Evolutionary conservation across 2,888 invertebrate genomes (phyloP).

Genomic region (Allygus modestus): DNA sequence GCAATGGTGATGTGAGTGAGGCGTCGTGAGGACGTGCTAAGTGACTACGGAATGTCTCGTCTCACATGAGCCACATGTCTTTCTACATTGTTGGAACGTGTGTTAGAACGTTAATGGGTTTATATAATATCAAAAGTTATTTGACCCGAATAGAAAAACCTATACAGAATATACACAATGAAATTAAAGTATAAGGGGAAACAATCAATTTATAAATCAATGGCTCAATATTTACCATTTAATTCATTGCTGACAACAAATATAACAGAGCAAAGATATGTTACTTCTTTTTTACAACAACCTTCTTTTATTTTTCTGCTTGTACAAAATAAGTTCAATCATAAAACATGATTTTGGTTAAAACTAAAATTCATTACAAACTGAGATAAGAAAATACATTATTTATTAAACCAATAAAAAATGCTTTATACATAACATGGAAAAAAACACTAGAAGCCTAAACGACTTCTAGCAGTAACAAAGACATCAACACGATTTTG

Average conservation of each 20-base stretch:
- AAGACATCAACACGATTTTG: not conserved
- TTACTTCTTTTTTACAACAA: no score
- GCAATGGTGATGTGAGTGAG: slow-evolving; percentile 35
- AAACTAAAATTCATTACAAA: no score
- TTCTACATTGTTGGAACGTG: slow-evolving; percentile 10
- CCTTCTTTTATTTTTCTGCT: no score
- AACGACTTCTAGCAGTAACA: not conserved
- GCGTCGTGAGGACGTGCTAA: slow-evolving; percentile 6
- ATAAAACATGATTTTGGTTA: no score
- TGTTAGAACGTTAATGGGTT: not conserved
- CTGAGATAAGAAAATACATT: no score
- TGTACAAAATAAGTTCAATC: no score
- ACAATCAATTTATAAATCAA: not conserved
- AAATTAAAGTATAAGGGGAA: not conserved
- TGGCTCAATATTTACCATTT: not conserved
- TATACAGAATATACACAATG: not conserved
- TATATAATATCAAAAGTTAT: not conserved
- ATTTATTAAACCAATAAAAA: no score
- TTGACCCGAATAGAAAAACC: not conserved
- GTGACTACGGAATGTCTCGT: slow-evolving; percentile 32
- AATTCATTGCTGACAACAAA: not conserved
- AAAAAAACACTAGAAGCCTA: no score
- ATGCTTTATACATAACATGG: no score
- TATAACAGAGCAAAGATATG: not conserved
- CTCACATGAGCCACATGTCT: slow-evolving; percentile 19